A percentile compares a stretch with the other conserved stretches of the same genome.
phyloP scores from a whole-genome alignment of 2,113 vertebrate species.

The Chrysochloris asiatica region DNA sequence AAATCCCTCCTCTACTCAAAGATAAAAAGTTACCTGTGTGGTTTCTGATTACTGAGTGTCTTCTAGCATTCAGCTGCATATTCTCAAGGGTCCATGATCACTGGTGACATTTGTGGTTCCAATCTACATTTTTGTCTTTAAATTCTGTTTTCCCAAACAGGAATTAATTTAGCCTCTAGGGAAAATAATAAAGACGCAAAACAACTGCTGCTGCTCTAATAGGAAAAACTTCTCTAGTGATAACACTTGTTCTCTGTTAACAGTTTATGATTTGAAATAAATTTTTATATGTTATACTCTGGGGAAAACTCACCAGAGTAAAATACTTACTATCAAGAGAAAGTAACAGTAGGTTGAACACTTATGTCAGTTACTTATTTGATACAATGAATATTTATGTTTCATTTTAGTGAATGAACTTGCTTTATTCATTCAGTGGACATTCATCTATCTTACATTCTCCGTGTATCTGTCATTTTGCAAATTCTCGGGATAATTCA shows the following conservation, averaged over 20 bases:
- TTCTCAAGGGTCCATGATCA: too few species aligned
- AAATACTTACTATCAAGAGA: not conserved
- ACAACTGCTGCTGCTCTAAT: not conserved
- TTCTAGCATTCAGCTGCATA: not conserved
- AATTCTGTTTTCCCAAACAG: constrained; percentile 7
- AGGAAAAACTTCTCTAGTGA: not conserved
- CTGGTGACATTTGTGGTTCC: not conserved
- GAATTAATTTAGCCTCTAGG: not conserved
- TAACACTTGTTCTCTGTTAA: fast-evolving
- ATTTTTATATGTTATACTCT: not conserved
- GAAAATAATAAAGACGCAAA: not conserved
- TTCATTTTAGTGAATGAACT: not conserved
- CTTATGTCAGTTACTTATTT: not conserved
- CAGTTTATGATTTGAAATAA: not conserved
- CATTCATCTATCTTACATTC: not conserved
- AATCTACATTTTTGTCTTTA: not conserved
- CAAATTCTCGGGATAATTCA: too few species aligned
- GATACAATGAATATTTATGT: not conserved
- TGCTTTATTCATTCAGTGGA: not conserved
- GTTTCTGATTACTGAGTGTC: not conserved
- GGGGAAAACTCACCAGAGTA: not conserved
- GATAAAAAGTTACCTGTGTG: not conserved
- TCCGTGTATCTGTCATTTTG: too few species aligned
- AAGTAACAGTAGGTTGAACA: not conserved
- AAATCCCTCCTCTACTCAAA: constrained; percentile 33